Evolutionary conservation across 2,113 vertebrate species (phyloP), one percentile per base, ranked within the genome.

Genomic region (Sclerurus mexicanus): DNA sequence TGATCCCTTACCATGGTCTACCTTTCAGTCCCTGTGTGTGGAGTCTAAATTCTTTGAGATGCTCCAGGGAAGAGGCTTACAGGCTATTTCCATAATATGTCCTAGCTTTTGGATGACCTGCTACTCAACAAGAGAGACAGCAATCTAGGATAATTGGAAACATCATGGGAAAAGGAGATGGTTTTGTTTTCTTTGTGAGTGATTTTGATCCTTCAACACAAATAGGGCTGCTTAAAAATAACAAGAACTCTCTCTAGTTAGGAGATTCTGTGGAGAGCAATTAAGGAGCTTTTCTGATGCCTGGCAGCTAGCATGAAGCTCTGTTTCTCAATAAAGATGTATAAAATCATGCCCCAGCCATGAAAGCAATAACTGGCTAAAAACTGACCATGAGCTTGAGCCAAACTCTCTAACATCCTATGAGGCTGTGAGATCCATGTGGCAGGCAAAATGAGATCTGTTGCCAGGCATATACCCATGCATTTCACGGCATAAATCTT

Each of bases 171-270:
- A 86, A 19, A 90, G 27, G 46, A 85, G 66, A 67, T 46, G 35
- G n/a, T 40, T 94, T 93, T 87, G 56, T 76, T 94, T 92, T 86
- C 76, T 69, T 90, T 95, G 62, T 69, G 56, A 84, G 50, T 81
- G 63, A 76, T 96, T 97, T 87, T 95, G 87, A 93, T 95, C 50
- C 85, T 90, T 85, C 87, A 94, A 76, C 33, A 77, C 42, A 95
- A 94, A 90, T 40, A 74, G 8, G 59, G 35, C 75, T 89, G 84
- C 64, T 95, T 87, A 91, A 89, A 94, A 84, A 92, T 91, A 95
- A 91, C 80, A 95, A 91, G 73, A 91, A 52, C 53, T 87, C 73
- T 95, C 71, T 93, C n/a, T 77, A 87, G 73, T 83, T 35, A 93
- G 67, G 78, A 93, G 72, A 80, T 90, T 88, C 82, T 95, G 82